Evolutionary conservation across 2,888 invertebrate genomes (phyloP), one percentile per base, ranked within the genome.

Genomic region (Empis stercorea): DNA sequence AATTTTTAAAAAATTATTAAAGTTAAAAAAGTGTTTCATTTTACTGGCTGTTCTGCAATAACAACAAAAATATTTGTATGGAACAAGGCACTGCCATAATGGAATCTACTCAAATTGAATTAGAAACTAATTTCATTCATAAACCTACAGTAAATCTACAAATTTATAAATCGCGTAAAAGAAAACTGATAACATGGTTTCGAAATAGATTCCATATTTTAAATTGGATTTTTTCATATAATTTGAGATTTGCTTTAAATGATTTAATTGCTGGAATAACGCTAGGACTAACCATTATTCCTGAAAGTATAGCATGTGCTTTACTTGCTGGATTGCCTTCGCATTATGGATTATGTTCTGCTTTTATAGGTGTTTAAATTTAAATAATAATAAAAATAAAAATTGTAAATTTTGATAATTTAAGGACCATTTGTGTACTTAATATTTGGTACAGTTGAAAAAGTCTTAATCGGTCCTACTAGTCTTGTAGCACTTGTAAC

Each of bases 241-340:
- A 64, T 20, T 49, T 60, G 42, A 61, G 61, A 44, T 66, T 61
- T 59, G 80, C 83, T 10, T 69, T 84, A 53, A 83, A 85, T 11
- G 94, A 94, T 70, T 61, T 85, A 42, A 84, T 94, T 54, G 87
- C 92, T 10, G 94, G 94, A 43, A 64, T 92, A 46, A 91, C 94
- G 7, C 77, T 94, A 9, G 89, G 88, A 5, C 74, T 94, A 38
- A 94, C 92, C 14, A 82, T 94, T 64, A 88, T 94, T 56, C 94
- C 93, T 9, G 93, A 93, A 71, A 88, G 89, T 57, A 84, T 95
- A 59, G 94, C 94, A n/a, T 93, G 93, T 64, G 92, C 94, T 34
- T 74, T 83, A 51, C 73, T 94, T 16, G 93, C 93, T 7, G 82
- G 84, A 45, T 71, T 93, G 45, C 81, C 85, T 7, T 81, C 91